These are phyloP conservation scores for Tupiocoris notatus DNA, from an alignment of 2,888 invertebrate species.

Conservation along the genomic window DNA sequence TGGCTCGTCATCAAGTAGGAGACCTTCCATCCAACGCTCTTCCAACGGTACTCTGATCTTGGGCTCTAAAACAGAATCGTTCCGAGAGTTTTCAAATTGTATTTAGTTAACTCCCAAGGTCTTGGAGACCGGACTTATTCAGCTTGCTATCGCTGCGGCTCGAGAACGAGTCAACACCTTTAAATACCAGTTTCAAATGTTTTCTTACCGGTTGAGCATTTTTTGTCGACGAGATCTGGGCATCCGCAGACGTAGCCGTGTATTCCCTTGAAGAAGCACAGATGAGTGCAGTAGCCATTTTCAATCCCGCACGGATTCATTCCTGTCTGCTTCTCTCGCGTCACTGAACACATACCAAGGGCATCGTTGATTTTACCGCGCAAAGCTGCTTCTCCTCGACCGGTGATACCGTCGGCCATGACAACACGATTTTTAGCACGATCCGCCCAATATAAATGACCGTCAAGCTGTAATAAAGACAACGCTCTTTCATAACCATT, in stretches of 20 bases:
- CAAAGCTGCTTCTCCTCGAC: constrained; percentile 67
- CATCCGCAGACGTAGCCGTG: constrained; percentile 75
- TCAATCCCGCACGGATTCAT: constrained; percentile 77
- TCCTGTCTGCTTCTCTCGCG: constrained; percentile 71
- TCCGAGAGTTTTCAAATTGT: no score
- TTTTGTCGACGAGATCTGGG: constrained; percentile 59
- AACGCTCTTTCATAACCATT: no score
- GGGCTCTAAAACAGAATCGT: constrained; percentile 25
- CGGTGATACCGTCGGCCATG: constrained; percentile 72
- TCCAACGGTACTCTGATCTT: constrained; percentile 20
- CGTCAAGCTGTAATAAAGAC: constrained; percentile 68
- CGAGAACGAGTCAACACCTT: no score
- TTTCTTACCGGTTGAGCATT: constrained; percentile 47
- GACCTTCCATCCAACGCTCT: constrained; percentile 6
- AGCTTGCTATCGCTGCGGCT: no score
- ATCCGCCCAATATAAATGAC: constrained; percentile 83
- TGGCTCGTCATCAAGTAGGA: constrained; percentile 12
- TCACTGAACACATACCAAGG: constrained; percentile 80
- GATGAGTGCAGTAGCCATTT: constrained; percentile 78
- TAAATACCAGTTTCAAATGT: no score
- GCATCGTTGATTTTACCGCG: constrained; percentile 73
- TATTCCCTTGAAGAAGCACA: constrained; percentile 69
- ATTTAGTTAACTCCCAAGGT: no score
- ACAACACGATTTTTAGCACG: constrained; percentile 81
- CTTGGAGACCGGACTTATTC: no score